These are phyloP conservation scores for Trilocha varians DNA, from an alignment of 2,888 invertebrate species.

Conservation along the genomic window DNA sequence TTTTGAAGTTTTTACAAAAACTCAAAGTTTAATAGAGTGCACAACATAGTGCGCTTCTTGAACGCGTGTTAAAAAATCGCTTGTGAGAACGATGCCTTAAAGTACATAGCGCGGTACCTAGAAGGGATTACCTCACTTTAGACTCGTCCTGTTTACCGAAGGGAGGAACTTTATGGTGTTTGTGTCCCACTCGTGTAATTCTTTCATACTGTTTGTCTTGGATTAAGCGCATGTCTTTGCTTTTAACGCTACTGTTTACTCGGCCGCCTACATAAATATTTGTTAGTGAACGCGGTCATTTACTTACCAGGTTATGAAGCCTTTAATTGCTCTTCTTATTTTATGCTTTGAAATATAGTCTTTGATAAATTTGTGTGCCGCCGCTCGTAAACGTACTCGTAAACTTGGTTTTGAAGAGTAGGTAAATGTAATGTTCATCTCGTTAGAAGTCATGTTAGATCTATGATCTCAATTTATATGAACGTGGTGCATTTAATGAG, in stretches of 20 bases:
- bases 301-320: conserved; percentile 52
- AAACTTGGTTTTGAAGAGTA: conserved; percentile 38
- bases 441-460: conserved; percentile 42
- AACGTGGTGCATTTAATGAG: conserved; percentile 8
- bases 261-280: conserved; percentile 60
- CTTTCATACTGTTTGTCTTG: conserved; percentile 64
- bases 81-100: conserved; percentile 49
- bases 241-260: conserved; percentile 67
- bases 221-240: conserved; percentile 68
- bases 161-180: conserved; percentile 47
- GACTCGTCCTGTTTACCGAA: conserved; percentile 46
- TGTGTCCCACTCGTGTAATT: conserved; percentile 59
- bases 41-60: no score
- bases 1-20: no score
- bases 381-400: conserved; percentile 46
- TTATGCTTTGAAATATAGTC: conserved; percentile 53
- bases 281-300: conserved; percentile 52
- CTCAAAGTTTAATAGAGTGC: no score
- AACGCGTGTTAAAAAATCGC: no score
- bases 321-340: conserved; percentile 63
- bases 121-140: conserved; percentile 60
- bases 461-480: conserved; percentile 39
- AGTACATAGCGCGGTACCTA: conserved; percentile 35
- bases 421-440: conserved; percentile 37
- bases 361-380: conserved; percentile 48